Percentiles rank a stretch among this genome's conserved stretches.
phyloP scores from a whole-genome alignment of 2,113 vertebrate genomes.

The Zapus hudsonius region DNA sequence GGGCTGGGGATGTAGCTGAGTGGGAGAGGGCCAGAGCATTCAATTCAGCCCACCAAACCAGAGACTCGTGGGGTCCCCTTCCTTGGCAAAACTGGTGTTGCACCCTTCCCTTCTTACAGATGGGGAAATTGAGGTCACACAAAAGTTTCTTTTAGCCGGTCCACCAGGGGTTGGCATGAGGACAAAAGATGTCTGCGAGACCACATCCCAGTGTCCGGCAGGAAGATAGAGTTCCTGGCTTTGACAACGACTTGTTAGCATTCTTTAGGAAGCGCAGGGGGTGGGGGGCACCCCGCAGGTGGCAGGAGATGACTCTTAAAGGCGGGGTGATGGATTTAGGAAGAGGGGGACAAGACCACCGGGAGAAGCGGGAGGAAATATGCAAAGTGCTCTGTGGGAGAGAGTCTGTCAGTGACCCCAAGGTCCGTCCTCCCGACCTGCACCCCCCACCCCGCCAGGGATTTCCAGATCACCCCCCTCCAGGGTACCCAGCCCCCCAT shows the following conservation, averaged over 20 bases:
- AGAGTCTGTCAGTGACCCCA: not conserved
- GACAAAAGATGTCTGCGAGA: not conserved
- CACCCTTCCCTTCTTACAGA: not conserved
- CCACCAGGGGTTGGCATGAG: not conserved
- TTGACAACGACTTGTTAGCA: not conserved
- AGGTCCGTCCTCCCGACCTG: not conserved
- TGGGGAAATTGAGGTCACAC: not conserved
- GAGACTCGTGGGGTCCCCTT: accelerated
- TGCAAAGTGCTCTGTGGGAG: not conserved
- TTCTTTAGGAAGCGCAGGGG: not conserved
- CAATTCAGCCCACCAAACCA: too few relatives aligned
- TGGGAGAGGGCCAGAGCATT: not conserved
- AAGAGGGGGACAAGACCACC: not conserved
- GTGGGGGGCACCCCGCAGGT: not conserved
- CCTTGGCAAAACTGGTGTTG: not conserved
- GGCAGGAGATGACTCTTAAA: not conserved
- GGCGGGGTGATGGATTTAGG: not conserved
- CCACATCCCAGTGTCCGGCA: not conserved
- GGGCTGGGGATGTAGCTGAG: not conserved
- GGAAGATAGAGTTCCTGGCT: not conserved
- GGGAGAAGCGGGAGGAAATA: not conserved
- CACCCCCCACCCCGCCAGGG: too few relatives aligned
- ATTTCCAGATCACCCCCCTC: too few relatives aligned
- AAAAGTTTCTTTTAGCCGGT: not conserved
- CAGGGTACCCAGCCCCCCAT: not conserved